Percentiles rank a stretch among this genome's conserved stretches.
Conservation (phyloP, 1,140 invertebrate species). For the Cotesia chilonis region DNA sequence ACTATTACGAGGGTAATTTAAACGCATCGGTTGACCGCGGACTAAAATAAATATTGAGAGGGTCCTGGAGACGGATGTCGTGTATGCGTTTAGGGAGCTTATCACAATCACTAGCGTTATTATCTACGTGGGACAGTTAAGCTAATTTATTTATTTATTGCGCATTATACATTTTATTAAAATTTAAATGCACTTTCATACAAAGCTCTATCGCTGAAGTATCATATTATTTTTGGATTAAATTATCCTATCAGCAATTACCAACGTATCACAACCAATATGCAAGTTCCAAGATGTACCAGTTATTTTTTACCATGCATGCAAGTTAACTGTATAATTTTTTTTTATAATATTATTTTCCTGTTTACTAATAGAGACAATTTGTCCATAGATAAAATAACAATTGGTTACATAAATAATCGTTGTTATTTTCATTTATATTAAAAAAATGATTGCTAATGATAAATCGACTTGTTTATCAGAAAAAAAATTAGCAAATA, state of each 20-base stretch:
- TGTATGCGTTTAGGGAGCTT: background rate
- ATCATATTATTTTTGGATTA: background rate
- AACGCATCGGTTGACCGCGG: background rate
- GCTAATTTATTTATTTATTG: constrained; percentile 2
- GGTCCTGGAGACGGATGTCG: constrained; percentile 1
- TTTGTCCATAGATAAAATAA: too few species aligned
- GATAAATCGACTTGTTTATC: too few species aligned
- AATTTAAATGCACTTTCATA: background rate
- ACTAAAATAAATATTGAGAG: background rate
- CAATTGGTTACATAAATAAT: too few species aligned
- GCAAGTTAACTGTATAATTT: too few species aligned
- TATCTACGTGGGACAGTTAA: background rate
- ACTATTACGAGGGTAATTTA: background rate
- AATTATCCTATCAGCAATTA: too few species aligned
- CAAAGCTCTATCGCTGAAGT: background rate
- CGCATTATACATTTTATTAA: background rate
- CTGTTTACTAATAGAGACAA: too few species aligned
- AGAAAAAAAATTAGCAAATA: background rate
- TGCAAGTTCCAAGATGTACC: too few species aligned
- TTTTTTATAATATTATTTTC: too few species aligned
- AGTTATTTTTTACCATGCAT: too few species aligned
- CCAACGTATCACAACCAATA: too few species aligned
- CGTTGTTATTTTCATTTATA: too few species aligned
- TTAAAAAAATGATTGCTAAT: too few species aligned
- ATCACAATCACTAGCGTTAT: background rate